These are phyloP conservation scores for Propithecus perrieri DNA, from an alignment of 2,797 vertebrate genomes.

Conservation along the genomic window DNA sequence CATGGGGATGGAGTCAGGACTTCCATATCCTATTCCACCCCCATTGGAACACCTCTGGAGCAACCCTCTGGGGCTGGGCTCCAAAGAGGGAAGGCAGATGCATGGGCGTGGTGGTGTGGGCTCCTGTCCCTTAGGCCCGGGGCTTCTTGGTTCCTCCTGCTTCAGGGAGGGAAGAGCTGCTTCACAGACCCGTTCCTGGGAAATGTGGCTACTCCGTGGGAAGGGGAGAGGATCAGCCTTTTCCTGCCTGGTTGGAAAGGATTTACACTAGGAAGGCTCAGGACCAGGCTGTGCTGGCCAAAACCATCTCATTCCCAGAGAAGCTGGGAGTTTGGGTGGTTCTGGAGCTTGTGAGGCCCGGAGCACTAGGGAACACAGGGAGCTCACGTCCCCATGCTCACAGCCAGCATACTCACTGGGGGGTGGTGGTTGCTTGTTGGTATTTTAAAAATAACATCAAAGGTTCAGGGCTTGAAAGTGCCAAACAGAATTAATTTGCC, in stretches of 20 bases:
- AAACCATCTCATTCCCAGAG: not conserved
- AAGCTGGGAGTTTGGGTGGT: not conserved
- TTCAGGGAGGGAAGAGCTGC: not conserved
- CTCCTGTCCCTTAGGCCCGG: not conserved
- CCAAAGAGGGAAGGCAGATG: not conserved
- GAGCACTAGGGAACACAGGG: not conserved
- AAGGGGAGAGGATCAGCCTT: not conserved
- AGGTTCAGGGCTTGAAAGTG: not conserved
- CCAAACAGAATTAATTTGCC: not conserved
- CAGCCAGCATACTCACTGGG: not conserved
- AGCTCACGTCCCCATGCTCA: not conserved
- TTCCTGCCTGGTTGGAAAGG: not conserved
- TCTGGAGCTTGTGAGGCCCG: not conserved
- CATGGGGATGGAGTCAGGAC: not conserved
- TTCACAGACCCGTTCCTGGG: not conserved
- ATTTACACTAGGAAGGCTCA: not conserved
- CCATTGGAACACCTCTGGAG: not conserved
- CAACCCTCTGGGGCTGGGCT: not conserved
- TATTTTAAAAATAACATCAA: conserved; percentile 6
- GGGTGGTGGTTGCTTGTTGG: not conserved
- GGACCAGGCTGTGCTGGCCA: not conserved
- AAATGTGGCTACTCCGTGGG: not conserved
- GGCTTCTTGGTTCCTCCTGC: not conserved
- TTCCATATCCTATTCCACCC: not conserved
- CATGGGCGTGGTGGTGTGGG: not conserved